phyloP scores from a whole-genome alignment of 1,140 invertebrate species.

The Apis laboriosa region DNA sequence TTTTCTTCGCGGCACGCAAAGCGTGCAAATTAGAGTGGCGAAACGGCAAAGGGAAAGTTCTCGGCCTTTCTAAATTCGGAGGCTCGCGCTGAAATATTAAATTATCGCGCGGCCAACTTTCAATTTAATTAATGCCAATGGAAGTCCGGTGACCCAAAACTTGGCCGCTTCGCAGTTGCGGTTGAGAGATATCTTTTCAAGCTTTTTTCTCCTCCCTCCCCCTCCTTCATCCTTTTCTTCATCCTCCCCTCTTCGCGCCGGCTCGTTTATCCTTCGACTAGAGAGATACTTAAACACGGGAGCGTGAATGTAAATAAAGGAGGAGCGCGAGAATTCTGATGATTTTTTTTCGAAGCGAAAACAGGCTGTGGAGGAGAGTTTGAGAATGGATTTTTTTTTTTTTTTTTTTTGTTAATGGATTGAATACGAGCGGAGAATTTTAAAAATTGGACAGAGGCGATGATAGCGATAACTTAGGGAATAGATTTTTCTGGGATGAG shows the following conservation, averaged over 20 bases:
- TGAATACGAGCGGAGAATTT: too few relatives aligned
- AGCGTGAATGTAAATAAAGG: neutral
- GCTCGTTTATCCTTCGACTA: neutral
- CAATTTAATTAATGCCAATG: conserved; percentile 43
- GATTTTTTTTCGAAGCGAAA: too few relatives aligned
- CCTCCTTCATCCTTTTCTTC: neutral
- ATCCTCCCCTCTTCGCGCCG: neutral
- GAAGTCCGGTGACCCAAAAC: conserved; percentile 44
- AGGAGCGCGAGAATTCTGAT: neutral
- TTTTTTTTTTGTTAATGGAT: neutral
- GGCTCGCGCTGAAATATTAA: conserved; percentile 30
- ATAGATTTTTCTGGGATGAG: too few relatives aligned
- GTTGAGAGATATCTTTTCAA: neutral
- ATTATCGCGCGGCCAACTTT: conserved; percentile 46
- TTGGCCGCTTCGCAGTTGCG: conserved; percentile 2
- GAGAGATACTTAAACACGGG: neutral
- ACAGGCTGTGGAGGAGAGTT: neutral
- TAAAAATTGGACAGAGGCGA: too few relatives aligned
- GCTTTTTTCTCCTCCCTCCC: neutral
- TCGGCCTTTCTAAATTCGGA: conserved; percentile 26
- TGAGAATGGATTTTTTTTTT: neutral
- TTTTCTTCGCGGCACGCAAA: conserved; percentile 41
- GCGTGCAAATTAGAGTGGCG: conserved; percentile 41
- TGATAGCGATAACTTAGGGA: too few relatives aligned
- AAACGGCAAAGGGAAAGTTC: conserved; percentile 6